Conservation (phyloP, 2,888 invertebrate species). For the Erpobdella octoculata region DNA sequence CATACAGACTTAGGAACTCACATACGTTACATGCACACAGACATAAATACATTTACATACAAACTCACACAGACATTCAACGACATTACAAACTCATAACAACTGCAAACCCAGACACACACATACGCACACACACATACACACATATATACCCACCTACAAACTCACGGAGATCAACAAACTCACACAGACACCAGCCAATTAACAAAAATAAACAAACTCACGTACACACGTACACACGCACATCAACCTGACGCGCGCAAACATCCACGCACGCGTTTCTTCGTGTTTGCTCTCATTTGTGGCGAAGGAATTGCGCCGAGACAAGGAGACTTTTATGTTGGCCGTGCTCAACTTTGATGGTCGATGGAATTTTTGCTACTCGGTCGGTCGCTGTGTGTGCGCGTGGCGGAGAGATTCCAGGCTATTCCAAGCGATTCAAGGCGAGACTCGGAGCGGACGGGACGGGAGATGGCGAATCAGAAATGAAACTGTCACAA, state of each 20-base stretch:
- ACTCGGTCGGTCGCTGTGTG: background rate
- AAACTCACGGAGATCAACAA: background rate
- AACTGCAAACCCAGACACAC: background rate
- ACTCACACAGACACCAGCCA: background rate
- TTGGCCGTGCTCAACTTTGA: slow-evolving; percentile 2
- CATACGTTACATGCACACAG: no score
- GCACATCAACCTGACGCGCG: background rate
- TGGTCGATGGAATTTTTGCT: slow-evolving; percentile 10
- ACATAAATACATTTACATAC: no score
- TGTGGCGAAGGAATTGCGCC: background rate
- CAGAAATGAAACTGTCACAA: no score
- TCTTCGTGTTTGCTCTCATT: background rate
- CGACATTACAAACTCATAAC: background rate
- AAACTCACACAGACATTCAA: background rate
- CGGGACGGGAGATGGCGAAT: no score
- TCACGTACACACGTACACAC: background rate
- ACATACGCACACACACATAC: background rate
- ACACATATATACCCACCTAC: background rate
- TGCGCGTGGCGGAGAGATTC: no score
- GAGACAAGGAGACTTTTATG: slow-evolving; percentile 3
- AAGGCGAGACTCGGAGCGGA: no score
- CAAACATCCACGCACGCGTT: background rate
- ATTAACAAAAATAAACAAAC: background rate
- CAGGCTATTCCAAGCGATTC: no score
- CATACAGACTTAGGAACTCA: no score